These are phyloP conservation scores for Sander vitreus DNA, from an alignment of 2,113 vertebrate genomes.

Conservation along the genomic window DNA sequence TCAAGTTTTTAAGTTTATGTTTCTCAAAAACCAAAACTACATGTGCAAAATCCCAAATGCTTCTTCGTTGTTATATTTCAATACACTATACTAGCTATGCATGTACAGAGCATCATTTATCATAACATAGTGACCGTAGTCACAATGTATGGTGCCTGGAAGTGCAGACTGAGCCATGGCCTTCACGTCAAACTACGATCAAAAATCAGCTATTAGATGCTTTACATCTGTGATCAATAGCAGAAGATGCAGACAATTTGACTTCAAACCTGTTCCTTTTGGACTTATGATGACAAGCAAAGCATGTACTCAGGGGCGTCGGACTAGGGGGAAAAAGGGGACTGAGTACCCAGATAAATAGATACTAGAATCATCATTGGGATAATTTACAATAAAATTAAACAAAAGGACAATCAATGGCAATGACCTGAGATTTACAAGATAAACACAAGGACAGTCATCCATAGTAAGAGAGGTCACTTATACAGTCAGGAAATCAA, in stretches of 20 bases:
- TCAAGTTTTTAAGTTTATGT: neutral
- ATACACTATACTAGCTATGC: neutral
- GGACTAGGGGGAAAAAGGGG: too few relatives aligned
- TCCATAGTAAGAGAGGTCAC: constrained; percentile 24
- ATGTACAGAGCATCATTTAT: neutral
- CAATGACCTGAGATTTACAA: constrained; percentile 22
- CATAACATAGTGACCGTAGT: neutral
- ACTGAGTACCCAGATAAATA: too few relatives aligned
- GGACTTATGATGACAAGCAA: neutral
- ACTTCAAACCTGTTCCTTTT: neutral
- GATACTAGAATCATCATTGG: neutral
- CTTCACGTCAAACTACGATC: neutral
- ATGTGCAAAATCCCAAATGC: neutral
- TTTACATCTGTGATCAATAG: constrained; percentile 7
- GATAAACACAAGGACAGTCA: constrained; percentile 22
- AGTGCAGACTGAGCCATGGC: neutral
- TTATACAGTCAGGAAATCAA: constrained; percentile 28
- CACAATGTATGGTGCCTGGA: neutral
- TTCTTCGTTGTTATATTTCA: neutral
- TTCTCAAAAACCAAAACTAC: neutral
- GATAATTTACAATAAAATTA: constrained; percentile 10
- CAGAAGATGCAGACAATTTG: constrained; percentile 11
- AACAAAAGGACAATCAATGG: constrained; percentile 6
- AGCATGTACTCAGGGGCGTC: neutral
- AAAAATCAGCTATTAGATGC: neutral